Base-by-base conservation (phyloP, 1,140 invertebrate genomes). In the Eubasilissa regina region DNA sequence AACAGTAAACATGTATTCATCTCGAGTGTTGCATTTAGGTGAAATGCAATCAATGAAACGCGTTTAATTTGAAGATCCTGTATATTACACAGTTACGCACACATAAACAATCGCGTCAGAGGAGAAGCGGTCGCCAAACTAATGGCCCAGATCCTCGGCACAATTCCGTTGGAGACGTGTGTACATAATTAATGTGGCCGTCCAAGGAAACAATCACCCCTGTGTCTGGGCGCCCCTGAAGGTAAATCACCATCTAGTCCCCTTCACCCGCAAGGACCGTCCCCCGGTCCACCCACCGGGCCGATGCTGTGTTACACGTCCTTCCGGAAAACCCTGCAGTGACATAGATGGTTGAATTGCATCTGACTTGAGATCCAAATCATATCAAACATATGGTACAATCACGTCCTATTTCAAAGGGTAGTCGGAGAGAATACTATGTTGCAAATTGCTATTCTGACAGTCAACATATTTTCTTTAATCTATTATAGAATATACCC, bases 181-280 rank as follows among this genome's bases (percentile, higher is more conserved):
- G 48, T 47, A 70, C 43, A 75, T 75, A 75, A 75, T 75, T 75
- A 75, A 75, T 75, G 73, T 44, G 51, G 51, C 73, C 73, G 25
- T 75, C 73, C 73, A 45, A 45, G 43, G 73, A 60, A 72, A 75
- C 73, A 75, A 75, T 75, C 73, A 75, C 73, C 73, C 51, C 55
- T 25, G 73, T 47, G 73, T 75, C 73, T 75, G 25, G 25, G 25
- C 13, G 73, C 73, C 73, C 73, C 73, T 44, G 73, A 60, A 58
- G 73, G 73, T 75, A 75, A 75, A 75, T 75, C 73, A 75, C 73
- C 73, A 51, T 47, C 66, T 15, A n/a, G 35, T 0, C 21, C 7
- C 58, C 58, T 35, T 4, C 25, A 13, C 25, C 58, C 15, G 53
- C 8, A 9, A 19, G n/a, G 7, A n/a, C 7, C 4, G 58, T 35